A percentile compares a stretch with the other conserved stretches of the same genome.
These are phyloP conservation scores for Leuctra nigra DNA, from an alignment of 2,888 invertebrate species.

Conservation along the genomic window DNA sequence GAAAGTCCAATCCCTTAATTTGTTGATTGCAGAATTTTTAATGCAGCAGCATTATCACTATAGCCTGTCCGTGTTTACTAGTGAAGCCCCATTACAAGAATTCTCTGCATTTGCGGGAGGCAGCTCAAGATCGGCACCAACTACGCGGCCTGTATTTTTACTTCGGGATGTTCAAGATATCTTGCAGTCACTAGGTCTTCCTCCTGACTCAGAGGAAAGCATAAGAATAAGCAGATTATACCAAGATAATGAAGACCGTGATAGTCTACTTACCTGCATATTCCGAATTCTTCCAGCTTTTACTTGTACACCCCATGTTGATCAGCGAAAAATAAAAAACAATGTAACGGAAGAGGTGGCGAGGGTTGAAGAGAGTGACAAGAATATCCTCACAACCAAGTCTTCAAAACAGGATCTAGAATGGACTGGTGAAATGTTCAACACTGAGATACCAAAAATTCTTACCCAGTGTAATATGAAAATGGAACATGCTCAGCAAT, in stretches of 20 bases:
- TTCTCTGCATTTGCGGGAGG: slow-evolving; percentile 36
- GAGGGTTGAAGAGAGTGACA: neutral
- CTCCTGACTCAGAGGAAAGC: slow-evolving; percentile 30
- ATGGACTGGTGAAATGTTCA: neutral
- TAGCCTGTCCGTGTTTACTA: slow-evolving; percentile 52
- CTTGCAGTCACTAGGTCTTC: slow-evolving; percentile 37
- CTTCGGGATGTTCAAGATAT: slow-evolving; percentile 47
- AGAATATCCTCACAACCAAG: neutral
- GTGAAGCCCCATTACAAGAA: slow-evolving; percentile 51
- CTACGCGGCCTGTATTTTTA: slow-evolving; percentile 38
- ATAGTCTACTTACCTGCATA: slow-evolving; percentile 33
- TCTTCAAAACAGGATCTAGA: neutral
- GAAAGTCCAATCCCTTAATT: slow-evolving; percentile 52
- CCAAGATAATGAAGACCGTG: slow-evolving; percentile 25
- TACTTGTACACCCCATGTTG: neutral
- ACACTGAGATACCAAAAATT: slow-evolving; percentile 15
- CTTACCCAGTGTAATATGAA: slow-evolving; percentile 13
- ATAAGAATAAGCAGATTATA: slow-evolving; percentile 31
- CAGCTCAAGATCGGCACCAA: slow-evolving; percentile 31
- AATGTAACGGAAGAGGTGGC: neutral
- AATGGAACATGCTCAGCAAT: slow-evolving; percentile 10
- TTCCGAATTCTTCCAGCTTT: slow-evolving; percentile 23
- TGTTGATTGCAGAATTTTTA: slow-evolving; percentile 55
- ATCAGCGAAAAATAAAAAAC: neutral
- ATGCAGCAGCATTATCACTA: slow-evolving; percentile 50